These are phyloP conservation scores for Ormyrus labotus DNA, from an alignment of 2,888 invertebrate genomes.

Conservation along the genomic window DNA sequence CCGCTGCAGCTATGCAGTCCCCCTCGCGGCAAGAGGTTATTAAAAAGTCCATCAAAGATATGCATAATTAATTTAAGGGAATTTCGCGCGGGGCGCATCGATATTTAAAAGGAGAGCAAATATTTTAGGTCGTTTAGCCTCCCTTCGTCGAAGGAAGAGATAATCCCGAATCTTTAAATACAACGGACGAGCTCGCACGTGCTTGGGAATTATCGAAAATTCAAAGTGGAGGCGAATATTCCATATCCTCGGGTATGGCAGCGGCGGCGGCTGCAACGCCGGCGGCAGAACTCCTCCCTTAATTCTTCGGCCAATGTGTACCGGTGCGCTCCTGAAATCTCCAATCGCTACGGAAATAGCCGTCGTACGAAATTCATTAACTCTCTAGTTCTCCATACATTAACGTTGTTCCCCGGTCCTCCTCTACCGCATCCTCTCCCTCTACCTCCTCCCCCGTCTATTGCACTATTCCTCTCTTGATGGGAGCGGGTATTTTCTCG, in stretches of 20 bases:
- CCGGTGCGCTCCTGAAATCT: conserved; percentile 38
- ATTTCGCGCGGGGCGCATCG: conserved; percentile 24
- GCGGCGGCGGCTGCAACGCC: not conserved
- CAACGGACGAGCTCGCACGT: conserved; percentile 42
- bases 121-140: conserved; percentile 49
- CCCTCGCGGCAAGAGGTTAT: too few relatives aligned
- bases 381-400: conserved; percentile 48
- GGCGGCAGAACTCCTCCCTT: conserved; percentile 8
- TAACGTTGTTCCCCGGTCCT: conserved; percentile 10
- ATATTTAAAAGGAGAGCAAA: conserved; percentile 41
- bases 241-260: conserved; percentile 12
- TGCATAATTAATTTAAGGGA: conserved; percentile 31
- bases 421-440: not conserved
- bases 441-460: not conserved
- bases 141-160: conserved; percentile 41
- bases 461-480: conserved; percentile 13
- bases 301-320: conserved; percentile 43
- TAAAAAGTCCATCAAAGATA: not conserved
- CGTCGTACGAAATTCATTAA: conserved; percentile 52
- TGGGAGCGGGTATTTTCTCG: conserved; percentile 44
- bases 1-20: not conserved
- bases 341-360: conserved; percentile 39
- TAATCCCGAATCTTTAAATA: conserved; percentile 54
- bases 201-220: conserved; percentile 49
- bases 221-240: conserved; percentile 44